Percentiles rank a stretch among this genome's conserved stretches.
Conservation (phyloP, 2,888 invertebrate genomes). For the Eristalinus aeneus region DNA sequence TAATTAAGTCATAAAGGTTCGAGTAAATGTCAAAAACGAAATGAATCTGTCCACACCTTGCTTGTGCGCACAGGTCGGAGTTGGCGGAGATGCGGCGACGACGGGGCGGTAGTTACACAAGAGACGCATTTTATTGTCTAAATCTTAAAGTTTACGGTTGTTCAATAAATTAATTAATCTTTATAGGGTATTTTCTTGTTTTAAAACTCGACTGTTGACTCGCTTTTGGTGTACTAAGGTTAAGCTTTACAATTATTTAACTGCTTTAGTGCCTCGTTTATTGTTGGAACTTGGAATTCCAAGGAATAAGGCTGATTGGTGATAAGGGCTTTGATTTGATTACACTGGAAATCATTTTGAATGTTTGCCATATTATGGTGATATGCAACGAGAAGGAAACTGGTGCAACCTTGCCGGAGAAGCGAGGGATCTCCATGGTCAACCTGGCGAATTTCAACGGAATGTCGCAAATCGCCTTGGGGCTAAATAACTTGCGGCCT, state of each 20-base stretch:
- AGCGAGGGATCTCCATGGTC: too few relatives aligned
- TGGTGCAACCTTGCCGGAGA: too few relatives aligned
- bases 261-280: neutral
- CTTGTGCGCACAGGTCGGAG: neutral
- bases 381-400: too few relatives aligned
- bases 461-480: too few relatives aligned
- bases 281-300: neutral
- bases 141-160: conserved; percentile 27
- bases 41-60: conserved; percentile 42
- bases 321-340: neutral
- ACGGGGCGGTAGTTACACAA: neutral
- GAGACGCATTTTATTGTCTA: conserved; percentile 15
- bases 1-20: conserved; percentile 31
- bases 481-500: too few relatives aligned
- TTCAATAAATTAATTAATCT: conserved; percentile 44
- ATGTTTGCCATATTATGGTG: too few relatives aligned
- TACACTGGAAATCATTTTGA: neutral
- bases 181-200: conserved; percentile 10
- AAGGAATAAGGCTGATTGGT: neutral
- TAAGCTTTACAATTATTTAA: neutral
- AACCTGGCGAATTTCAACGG: too few relatives aligned
- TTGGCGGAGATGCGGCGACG: neutral
- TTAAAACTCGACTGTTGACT: conserved; percentile 2
- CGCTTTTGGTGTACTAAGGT: neutral
- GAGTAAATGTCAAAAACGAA: conserved; percentile 29